These are phyloP conservation scores for Sebastes matsubarae DNA, from an alignment of 2,797 vertebrate species.

Conservation along the genomic window DNA sequence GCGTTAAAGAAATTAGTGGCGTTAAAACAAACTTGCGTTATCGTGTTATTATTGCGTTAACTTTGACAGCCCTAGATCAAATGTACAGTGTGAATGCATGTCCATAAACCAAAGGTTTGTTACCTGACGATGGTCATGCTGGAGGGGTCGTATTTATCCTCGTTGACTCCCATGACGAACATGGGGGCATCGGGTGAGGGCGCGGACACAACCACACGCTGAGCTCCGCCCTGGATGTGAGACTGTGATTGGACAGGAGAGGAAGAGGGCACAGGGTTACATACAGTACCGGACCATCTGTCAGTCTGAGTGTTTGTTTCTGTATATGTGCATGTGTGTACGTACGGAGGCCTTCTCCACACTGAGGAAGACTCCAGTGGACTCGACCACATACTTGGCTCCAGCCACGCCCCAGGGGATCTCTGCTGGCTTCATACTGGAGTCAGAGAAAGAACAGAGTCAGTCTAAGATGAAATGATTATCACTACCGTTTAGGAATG, in stretches of 20 bases:
- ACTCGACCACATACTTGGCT: slow-evolving; percentile 87
- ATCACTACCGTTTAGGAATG: background rate
- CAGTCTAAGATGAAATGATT: background rate
- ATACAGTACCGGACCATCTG: background rate
- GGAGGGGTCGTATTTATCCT: slow-evolving; percentile 86
- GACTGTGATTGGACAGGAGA: slow-evolving; percentile 60
- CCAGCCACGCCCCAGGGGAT: slow-evolving; percentile 87
- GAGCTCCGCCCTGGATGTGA: slow-evolving; percentile 86
- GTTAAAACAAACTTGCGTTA: too few species aligned
- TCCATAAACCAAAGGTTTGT: background rate
- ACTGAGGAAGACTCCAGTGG: slow-evolving; percentile 89
- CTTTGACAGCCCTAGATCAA: too few species aligned
- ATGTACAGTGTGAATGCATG: background rate
- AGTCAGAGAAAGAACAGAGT: background rate
- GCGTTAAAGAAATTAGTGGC: too few species aligned
- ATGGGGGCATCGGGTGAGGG: slow-evolving; percentile 91
- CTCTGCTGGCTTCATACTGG: slow-evolving; percentile 87
- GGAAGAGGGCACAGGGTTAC: background rate
- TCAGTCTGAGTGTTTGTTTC: background rate
- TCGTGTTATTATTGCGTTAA: too few species aligned
- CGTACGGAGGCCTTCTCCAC: slow-evolving; percentile 87
- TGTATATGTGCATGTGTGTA: slow-evolving; percentile 14
- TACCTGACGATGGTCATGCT: slow-evolving; percentile 90
- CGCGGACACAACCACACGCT: slow-evolving; percentile 87
- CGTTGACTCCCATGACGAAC: slow-evolving; percentile 93